These are phyloP conservation scores for Festucalex cinctus DNA, from an alignment of 2,113 vertebrate genomes.

Conservation along the genomic window DNA sequence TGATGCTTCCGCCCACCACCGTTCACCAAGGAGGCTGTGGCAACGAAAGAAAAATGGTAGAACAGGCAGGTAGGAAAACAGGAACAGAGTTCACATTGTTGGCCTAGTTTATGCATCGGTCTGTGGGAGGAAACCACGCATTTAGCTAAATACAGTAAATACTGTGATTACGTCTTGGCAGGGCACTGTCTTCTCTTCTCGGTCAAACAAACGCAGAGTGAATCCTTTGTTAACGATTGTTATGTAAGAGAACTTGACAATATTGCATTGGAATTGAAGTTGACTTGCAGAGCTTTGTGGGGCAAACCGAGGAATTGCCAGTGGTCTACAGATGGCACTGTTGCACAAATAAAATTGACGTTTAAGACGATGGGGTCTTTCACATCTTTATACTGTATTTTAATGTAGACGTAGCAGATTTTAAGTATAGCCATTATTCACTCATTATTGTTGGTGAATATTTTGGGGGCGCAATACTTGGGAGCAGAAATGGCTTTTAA, in stretches of 20 bases:
- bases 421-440: neutral
- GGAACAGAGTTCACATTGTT: conserved; percentile 22
- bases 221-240: conserved; percentile 39
- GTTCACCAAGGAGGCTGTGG: neutral
- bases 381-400: neutral
- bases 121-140: conserved; percentile 35
- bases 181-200: conserved; percentile 24
- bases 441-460: neutral
- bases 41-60: neutral
- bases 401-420: neutral
- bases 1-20: neutral
- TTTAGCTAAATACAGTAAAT: conserved; percentile 47
- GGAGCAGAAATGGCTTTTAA: conserved; percentile 7
- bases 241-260: conserved; percentile 27
- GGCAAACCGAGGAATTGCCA: neutral
- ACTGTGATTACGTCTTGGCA: conserved; percentile 42
- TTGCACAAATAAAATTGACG: conserved; percentile 28
- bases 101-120: conserved; percentile 28
- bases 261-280: conserved; percentile 12
- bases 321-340: conserved; percentile 56
- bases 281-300: conserved; percentile 1
- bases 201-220: conserved; percentile 42
- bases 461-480: neutral
- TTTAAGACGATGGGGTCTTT: neutral
- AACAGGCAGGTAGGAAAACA: neutral